A percentile compares a stretch with the other conserved stretches of the same genome.
Evolutionary conservation across 2,888 invertebrate genomes (phyloP).

Genomic region (Steinernema scapterisci): DNA sequence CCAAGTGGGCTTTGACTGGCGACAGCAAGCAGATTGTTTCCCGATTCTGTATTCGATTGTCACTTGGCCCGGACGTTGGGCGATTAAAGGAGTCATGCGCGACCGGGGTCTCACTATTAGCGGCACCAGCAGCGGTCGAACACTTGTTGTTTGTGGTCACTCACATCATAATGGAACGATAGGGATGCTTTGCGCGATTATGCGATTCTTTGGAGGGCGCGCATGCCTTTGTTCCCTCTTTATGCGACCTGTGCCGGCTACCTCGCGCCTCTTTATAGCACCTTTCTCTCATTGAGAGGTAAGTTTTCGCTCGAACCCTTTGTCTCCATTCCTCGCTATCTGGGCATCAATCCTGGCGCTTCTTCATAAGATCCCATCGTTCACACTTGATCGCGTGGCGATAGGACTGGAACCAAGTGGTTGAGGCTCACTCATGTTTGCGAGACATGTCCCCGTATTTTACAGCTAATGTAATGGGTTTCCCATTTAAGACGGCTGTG

Average conservation of each 20-base stretch:
- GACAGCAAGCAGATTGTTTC: background rate
- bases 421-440: background rate
- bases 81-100: background rate
- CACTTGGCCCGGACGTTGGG: constrained; percentile 13
- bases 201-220: constrained; percentile 25
- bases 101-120: background rate
- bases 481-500: background rate
- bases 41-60: background rate
- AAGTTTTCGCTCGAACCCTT: constrained; percentile 12
- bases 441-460: background rate
- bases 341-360: no score
- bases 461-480: background rate
- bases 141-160: constrained; percentile 20
- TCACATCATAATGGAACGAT: constrained; percentile 25
- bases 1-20: constrained; percentile 16
- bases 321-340: no score
- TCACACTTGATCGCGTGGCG: background rate
- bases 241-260: constrained; percentile 29
- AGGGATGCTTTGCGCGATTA: constrained; percentile 32
- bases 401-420: background rate
- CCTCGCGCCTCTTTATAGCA: constrained; percentile 22
- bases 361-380: background rate
- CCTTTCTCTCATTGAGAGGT: constrained; percentile 16
- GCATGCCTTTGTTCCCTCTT: constrained; percentile 22
- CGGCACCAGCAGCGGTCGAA: constrained; percentile 12